phyloP scores from a whole-genome alignment of 2,797 vertebrate species.

The Takifugu ocellatus region DNA sequence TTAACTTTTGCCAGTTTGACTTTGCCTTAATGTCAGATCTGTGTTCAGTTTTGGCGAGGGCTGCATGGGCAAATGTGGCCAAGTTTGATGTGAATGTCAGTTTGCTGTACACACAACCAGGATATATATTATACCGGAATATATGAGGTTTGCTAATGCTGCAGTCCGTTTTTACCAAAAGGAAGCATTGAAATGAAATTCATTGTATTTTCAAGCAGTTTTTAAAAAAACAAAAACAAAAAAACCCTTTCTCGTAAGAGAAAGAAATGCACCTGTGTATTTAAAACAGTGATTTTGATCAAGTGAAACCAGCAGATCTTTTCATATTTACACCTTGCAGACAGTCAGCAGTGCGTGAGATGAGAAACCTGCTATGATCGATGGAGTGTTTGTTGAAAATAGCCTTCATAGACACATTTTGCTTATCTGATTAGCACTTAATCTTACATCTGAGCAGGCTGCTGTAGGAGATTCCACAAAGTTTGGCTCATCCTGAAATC shows the following conservation, averaged over 20 bases:
- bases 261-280: no score
- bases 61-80: slow-evolving; percentile 49
- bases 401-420: slow-evolving; percentile 52
- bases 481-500: slow-evolving; percentile 54
- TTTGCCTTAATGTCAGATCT: slow-evolving; percentile 56
- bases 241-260: no score
- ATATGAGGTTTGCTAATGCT: slow-evolving; percentile 51
- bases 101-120: slow-evolving; percentile 70
- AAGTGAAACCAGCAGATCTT: slow-evolving; percentile 29
- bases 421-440: slow-evolving; percentile 55
- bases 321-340: slow-evolving; percentile 25
- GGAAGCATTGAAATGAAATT: slow-evolving; percentile 49
- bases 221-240: slow-evolving; percentile 17
- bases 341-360: slow-evolving; percentile 33
- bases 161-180: slow-evolving; percentile 53
- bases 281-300: no score
- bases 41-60: slow-evolving; percentile 54
- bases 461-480: slow-evolving; percentile 26
- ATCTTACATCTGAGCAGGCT: slow-evolving; percentile 50
- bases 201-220: slow-evolving; percentile 13
- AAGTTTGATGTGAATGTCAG: slow-evolving; percentile 67
- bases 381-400: slow-evolving; percentile 52
- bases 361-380: slow-evolving; percentile 54
- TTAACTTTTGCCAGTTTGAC: slow-evolving; percentile 57
- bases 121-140: slow-evolving; percentile 61